Conservation (phyloP, 2,888 invertebrate species). For the Hetaerina titia region DNA sequence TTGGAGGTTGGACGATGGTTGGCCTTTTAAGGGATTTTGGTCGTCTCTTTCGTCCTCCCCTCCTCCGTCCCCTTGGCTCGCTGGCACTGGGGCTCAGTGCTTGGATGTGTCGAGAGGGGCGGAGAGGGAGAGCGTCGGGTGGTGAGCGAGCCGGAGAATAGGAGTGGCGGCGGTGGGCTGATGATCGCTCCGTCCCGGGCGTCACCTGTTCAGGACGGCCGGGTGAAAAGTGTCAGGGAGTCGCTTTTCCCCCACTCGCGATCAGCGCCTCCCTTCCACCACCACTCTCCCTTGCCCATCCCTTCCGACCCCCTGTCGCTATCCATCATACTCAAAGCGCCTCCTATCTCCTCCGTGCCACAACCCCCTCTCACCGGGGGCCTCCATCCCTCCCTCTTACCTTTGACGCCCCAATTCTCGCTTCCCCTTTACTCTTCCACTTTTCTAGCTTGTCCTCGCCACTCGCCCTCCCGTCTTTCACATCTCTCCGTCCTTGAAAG, state of each 20-base stretch:
- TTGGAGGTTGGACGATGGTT: neutral
- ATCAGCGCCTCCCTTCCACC: neutral
- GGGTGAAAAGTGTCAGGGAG: neutral
- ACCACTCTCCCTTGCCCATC: neutral
- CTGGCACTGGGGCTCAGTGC: neutral
- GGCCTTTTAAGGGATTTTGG: conserved; percentile 21
- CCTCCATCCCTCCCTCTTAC: neutral
- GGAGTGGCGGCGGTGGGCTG: neutral
- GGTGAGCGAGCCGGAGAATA: neutral
- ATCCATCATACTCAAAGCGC: conserved; percentile 39
- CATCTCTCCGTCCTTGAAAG: neutral
- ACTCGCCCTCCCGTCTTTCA: neutral
- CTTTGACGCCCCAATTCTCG: neutral
- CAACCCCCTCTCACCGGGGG: neutral
- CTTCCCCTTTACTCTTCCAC: neutral
- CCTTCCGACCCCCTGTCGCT: conserved; percentile 8
- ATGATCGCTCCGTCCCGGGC: neutral
- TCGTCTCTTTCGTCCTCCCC: neutral
- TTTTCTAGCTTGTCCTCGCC: too few relatives aligned
- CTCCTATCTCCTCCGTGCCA: neutral
- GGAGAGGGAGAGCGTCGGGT: neutral
- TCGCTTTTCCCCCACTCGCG: neutral
- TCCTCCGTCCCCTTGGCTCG: neutral
- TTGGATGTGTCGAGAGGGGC: neutral
- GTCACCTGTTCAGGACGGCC: conserved; percentile 51